phyloP scores from a whole-genome alignment of 2,797 vertebrate genomes.

The Gambusia yucatana region DNA sequence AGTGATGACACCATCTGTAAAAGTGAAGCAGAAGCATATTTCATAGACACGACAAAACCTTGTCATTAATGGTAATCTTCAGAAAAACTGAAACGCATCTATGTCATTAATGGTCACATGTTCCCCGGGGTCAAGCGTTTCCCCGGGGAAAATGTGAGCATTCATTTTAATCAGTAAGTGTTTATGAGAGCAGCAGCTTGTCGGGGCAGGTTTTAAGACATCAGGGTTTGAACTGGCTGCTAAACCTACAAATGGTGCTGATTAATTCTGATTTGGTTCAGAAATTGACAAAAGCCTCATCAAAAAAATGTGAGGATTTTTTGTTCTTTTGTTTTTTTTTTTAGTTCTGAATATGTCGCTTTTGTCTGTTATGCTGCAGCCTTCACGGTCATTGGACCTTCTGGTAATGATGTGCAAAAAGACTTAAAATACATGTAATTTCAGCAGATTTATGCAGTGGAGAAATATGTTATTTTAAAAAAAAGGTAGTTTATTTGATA shows the following conservation, averaged over 20 bases:
- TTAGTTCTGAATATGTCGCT: not conserved
- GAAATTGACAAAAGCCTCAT: not conserved
- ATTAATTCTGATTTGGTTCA: conserved; percentile 15
- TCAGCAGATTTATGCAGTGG: not conserved
- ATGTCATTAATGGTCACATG: not conserved
- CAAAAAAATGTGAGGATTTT: not conserved
- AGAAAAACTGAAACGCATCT: conserved; percentile 15
- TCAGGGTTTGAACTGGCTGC: conserved; percentile 1
- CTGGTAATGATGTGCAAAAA: not conserved
- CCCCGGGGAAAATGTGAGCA: conserved; percentile 18
- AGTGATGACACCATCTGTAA: conserved; percentile 26
- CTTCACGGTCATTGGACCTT: not conserved
- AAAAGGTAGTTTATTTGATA: not conserved
- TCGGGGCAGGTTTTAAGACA: not conserved
- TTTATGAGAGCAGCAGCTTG: conserved; percentile 19
- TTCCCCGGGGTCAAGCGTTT: not conserved
- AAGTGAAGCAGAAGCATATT: conserved; percentile 3
- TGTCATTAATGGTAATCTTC: conserved; percentile 23
- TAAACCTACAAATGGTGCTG: conserved; percentile 6
- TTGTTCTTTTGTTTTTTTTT: not conserved
- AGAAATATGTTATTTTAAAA: not conserved
- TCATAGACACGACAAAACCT: conserved; percentile 40
- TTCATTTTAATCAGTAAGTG: conserved; percentile 7
- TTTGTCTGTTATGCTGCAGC: not conserved
- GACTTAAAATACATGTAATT: not conserved